phyloP scores from a whole-genome alignment of 2,797 vertebrate genomes.

The Urocyon cinereoargenteus region DNA sequence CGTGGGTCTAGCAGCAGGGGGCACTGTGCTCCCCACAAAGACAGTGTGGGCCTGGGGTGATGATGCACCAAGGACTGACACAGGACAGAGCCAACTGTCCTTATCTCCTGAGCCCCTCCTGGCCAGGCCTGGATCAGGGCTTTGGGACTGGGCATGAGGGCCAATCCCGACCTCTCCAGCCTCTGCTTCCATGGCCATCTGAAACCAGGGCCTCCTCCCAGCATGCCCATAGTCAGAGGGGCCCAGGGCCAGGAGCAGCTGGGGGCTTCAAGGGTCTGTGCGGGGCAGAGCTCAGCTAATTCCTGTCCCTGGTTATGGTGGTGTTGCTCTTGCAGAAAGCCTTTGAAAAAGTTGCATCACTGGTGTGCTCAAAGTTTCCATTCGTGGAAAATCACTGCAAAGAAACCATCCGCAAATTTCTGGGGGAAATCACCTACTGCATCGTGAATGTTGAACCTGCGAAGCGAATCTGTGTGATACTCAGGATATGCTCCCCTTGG shows the following conservation, averaged over 20 bases:
- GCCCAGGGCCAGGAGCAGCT: background rate
- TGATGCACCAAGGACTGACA: background rate
- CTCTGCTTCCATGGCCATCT: background rate
- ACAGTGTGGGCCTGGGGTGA: background rate
- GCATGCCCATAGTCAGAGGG: background rate
- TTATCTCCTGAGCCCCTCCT: background rate
- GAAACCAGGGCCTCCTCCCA: background rate
- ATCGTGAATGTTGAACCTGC: background rate
- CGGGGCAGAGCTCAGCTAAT: background rate
- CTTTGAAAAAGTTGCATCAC: background rate
- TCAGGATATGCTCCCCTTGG: background rate
- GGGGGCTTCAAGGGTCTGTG: background rate
- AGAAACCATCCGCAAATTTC: accelerated
- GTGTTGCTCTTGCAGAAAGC: background rate
- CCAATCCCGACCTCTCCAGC: background rate
- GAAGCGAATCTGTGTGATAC: background rate
- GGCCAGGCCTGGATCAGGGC: background rate
- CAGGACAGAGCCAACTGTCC: background rate
- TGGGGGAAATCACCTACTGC: accelerated
- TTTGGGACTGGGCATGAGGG: background rate
- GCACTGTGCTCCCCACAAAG: background rate
- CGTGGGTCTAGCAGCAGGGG: background rate
- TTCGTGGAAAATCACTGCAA: background rate
- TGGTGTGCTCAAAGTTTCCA: background rate
- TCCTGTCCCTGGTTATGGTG: accelerated